phyloP scores from a whole-genome alignment of 2,888 invertebrate genomes.

The Lithophane ornitopus region DNA sequence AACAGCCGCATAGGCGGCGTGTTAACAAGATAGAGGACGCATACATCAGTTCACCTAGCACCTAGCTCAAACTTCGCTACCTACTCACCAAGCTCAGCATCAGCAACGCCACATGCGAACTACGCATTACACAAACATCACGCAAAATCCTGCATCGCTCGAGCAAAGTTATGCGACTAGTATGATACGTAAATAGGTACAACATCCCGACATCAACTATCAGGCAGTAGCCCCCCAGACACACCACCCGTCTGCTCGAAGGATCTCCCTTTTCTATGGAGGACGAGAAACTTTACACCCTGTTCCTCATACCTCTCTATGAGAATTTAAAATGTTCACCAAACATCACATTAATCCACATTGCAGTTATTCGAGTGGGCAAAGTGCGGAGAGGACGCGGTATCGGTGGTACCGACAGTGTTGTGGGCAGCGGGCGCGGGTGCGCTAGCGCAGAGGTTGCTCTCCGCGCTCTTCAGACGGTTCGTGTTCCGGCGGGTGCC shows the following conservation, averaged over 20 bases:
- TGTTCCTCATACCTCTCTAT: neutral
- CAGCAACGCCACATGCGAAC: neutral
- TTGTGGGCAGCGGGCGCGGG: slow-evolving; percentile 84
- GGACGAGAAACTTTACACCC: neutral
- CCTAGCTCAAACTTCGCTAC: too few species aligned
- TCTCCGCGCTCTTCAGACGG: slow-evolving; percentile 80
- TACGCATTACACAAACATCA: too few species aligned
- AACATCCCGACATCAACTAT: neutral
- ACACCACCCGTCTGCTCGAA: neutral
- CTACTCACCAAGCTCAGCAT: neutral
- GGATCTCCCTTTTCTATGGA: neutral
- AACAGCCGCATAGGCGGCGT: neutral
- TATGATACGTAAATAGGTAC: too few species aligned
- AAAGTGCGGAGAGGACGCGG: slow-evolving; percentile 81
- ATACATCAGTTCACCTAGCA: neutral
- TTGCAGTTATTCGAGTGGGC: slow-evolving; percentile 80
- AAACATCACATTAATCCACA: neutral
- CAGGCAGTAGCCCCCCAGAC: neutral
- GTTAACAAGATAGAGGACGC: neutral
- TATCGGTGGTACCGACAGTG: slow-evolving; percentile 81
- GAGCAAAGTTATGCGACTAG: too few species aligned
- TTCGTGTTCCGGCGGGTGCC: slow-evolving; percentile 85
- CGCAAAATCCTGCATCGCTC: too few species aligned
- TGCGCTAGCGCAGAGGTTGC: slow-evolving; percentile 80
- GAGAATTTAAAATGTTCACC: neutral